Evolutionary conservation across 2,888 invertebrate genomes (phyloP).

Genomic region (Agriopis marginaria): DNA sequence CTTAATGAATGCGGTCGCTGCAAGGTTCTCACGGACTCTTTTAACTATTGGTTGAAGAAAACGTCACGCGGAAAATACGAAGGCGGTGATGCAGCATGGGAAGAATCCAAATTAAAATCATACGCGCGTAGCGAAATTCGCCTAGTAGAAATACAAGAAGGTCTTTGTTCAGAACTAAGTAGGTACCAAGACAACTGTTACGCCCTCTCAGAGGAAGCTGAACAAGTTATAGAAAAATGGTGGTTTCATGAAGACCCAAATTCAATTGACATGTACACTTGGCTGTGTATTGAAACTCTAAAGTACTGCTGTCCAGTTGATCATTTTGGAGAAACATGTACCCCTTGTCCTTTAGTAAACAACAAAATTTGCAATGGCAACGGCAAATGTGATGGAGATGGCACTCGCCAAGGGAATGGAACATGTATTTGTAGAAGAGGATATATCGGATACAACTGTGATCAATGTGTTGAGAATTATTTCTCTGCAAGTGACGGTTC

Average conservation of each 20-base stretch:
- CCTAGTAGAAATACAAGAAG: slow-evolving; percentile 96
- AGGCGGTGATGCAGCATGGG: slow-evolving; percentile 97
- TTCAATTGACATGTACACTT: slow-evolving; percentile 75
- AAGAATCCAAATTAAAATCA: slow-evolving; percentile 93
- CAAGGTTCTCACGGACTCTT: slow-evolving; percentile 90
- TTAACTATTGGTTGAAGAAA: slow-evolving; percentile 91
- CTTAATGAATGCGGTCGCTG: slow-evolving; percentile 89
- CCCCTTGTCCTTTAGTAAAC: slow-evolving; percentile 87
- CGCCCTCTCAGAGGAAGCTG: slow-evolving; percentile 92
- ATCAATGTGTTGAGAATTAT: slow-evolving; percentile 88
- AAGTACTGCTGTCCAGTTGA: slow-evolving; percentile 94
- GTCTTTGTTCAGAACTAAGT: slow-evolving; percentile 90
- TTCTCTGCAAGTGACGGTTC: slow-evolving; percentile 89
- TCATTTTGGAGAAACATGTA: slow-evolving; percentile 93
- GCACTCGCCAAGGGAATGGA: slow-evolving; percentile 96
- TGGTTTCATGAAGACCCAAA: slow-evolving; percentile 90
- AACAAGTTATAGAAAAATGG: slow-evolving; percentile 94
- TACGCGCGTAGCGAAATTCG: slow-evolving; percentile 96
- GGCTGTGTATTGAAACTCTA: slow-evolving; percentile 92
- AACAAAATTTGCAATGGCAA: slow-evolving; percentile 92
- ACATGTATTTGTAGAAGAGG: slow-evolving; percentile 94
- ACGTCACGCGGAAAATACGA: slow-evolving; percentile 95
- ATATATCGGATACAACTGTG: slow-evolving; percentile 92
- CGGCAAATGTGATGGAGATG: slow-evolving; percentile 93
- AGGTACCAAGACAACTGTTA: slow-evolving; percentile 93